Base-by-base conservation (phyloP, 2,797 vertebrate species). In the Poecilia picta region DNA sequence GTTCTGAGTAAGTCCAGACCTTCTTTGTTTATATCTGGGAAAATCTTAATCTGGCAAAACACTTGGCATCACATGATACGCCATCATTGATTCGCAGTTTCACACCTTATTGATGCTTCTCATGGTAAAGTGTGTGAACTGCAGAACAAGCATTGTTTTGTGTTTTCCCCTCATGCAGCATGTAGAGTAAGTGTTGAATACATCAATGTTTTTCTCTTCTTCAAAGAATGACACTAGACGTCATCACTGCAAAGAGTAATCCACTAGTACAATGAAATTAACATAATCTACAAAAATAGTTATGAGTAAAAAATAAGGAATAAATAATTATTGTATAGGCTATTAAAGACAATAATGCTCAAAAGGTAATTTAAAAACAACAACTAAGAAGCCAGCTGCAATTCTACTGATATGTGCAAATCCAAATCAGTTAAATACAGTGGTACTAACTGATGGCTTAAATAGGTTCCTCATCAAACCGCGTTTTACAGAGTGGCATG, bases 51-150 rank as follows among this genome's bases (percentile, higher is more conserved):
- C 31, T 55, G 8, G 72, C 68, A 53, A 74, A 64, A 76, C 31
- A 39, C 28, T 53, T 87, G 85, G 86, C 87, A 81, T 47, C 49
- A 82, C 84, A 83, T 83, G 73, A 85, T 75, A 82, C 57, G 66
- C 55, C 53, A 66, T 41, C 59, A 87, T 77, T 78, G 87, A 89
- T 79, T 74, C 43, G 53, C n/a, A 81, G 43, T 85, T 84, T 80
- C 64, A 68, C 74, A 66, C 28, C 49, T 77, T 88, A 88, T 89
- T 81, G 87, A 93, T 84, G 73, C 25, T 33, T 80, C 68, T 74
- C 75, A 39, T 78, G 73, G 70, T 72, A 79, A 51, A 15, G 78
- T 81, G 64, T 88, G 84, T 85, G 87, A 89, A 88, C 76, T 78
- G 62, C 75, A 80, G 66, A 83, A 80, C 73, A 85, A 86, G 81